Conservation (phyloP, 2,888 invertebrate species). For the Philaethria dido region DNA sequence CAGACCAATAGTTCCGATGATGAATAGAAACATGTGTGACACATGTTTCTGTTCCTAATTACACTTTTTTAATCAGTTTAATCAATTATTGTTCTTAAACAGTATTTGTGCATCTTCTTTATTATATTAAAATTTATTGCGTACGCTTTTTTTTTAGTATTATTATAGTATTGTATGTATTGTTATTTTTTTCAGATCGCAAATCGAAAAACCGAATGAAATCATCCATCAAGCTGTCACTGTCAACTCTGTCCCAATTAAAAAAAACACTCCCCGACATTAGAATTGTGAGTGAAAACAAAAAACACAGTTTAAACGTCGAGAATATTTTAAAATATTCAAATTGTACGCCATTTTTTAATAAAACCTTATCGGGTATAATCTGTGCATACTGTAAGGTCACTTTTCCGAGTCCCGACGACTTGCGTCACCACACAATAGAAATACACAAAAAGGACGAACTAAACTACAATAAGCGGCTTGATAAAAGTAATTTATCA, state of each 20-base stretch:
- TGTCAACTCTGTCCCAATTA: constrained; percentile 52
- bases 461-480: constrained; percentile 56
- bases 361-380: constrained; percentile 66
- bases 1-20: too few species aligned
- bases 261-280: constrained; percentile 47
- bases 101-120: too few species aligned
- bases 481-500: constrained; percentile 67
- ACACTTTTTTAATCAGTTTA: too few species aligned
- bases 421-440: constrained; percentile 56
- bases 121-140: too few species aligned
- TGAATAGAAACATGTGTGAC: too few species aligned
- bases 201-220: constrained; percentile 48
- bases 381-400: constrained; percentile 70
- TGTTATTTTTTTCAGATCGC: constrained; percentile 40
- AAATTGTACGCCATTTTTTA: constrained; percentile 71
- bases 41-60: too few species aligned
- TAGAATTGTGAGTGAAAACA: constrained; percentile 55
- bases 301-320: constrained; percentile 64
- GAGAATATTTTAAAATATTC: constrained; percentile 68
- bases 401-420: constrained; percentile 51
- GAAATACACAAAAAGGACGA: constrained; percentile 54
- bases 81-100: too few species aligned
- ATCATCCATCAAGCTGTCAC: constrained; percentile 54
- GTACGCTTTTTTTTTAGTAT: too few species aligned
- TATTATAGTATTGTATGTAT: background rate